phyloP scores from a whole-genome alignment of 2,888 invertebrate genomes.

The Onchidella celtica region DNA sequence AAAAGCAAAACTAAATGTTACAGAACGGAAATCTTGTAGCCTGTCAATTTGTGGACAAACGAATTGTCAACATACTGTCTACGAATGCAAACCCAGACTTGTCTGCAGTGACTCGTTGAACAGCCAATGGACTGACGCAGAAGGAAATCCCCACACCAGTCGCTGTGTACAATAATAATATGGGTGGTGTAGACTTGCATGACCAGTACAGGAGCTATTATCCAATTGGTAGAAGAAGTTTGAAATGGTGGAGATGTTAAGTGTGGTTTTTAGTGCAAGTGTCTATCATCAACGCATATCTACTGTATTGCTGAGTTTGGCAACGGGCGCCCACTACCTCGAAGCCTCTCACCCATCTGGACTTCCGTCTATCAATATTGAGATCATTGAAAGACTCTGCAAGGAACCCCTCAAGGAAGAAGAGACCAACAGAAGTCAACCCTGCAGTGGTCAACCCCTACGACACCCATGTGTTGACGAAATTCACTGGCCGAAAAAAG shows the following conservation, averaged over 20 bases:
- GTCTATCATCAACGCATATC: constrained; percentile 3
- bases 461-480: neutral
- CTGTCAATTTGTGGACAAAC: too few species aligned
- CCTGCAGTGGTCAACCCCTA: neutral
- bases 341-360: neutral
- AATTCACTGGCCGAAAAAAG: constrained; percentile 10
- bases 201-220: too few species aligned
- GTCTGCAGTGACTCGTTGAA: too few species aligned
- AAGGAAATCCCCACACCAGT: too few species aligned
- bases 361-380: neutral
- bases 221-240: constrained; percentile 23
- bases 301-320: neutral
- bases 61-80: too few species aligned
- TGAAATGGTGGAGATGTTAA: constrained; percentile 12
- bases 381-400: neutral
- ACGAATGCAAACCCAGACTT: too few species aligned
- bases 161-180: too few species aligned
- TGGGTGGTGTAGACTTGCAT: too few species aligned
- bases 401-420: neutral
- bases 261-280: constrained; percentile 17
- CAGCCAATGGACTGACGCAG: too few species aligned
- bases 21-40: too few species aligned
- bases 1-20: too few species aligned
- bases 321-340: neutral
- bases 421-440: neutral